Conservation (phyloP, 2,797 vertebrate genomes). For the Chlorospingus semifuscus region DNA sequence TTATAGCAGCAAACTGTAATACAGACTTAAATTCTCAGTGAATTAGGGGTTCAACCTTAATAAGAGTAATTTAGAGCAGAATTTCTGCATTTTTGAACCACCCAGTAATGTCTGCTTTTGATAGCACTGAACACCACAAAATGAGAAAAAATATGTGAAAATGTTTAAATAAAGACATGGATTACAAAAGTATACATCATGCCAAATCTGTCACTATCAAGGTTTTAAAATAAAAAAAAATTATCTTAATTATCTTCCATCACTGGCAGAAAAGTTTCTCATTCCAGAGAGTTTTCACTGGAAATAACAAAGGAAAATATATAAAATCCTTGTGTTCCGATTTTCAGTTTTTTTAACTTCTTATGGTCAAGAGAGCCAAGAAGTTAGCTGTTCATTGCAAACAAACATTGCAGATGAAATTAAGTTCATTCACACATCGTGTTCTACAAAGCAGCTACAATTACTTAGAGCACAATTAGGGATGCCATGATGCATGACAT, state of each 20-base stretch:
- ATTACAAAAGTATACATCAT: not conserved
- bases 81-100: not conserved
- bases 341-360: not conserved
- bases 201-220: not conserved
- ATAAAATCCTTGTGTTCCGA: not conserved
- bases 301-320: not conserved
- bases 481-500: conserved; percentile 29
- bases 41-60: not conserved
- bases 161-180: not conserved
- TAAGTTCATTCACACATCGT: conserved; percentile 1
- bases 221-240: not conserved
- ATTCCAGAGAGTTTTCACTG: not conserved
- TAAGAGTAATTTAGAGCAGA: not conserved
- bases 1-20: not conserved
- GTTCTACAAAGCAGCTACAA: conserved; percentile 10
- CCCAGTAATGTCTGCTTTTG: not conserved
- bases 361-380: not conserved
- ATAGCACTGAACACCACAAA: not conserved
- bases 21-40: not conserved
- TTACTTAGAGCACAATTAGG: conserved; percentile 30
- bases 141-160: not conserved
- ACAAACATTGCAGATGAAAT: conserved; percentile 71
- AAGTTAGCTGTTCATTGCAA: conserved; percentile 74
- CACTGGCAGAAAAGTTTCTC: not conserved
- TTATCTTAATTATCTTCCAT: not conserved